Conservation (phyloP, 92 coral and sea anemone genomes). For the Siderastrea siderea region DNA sequence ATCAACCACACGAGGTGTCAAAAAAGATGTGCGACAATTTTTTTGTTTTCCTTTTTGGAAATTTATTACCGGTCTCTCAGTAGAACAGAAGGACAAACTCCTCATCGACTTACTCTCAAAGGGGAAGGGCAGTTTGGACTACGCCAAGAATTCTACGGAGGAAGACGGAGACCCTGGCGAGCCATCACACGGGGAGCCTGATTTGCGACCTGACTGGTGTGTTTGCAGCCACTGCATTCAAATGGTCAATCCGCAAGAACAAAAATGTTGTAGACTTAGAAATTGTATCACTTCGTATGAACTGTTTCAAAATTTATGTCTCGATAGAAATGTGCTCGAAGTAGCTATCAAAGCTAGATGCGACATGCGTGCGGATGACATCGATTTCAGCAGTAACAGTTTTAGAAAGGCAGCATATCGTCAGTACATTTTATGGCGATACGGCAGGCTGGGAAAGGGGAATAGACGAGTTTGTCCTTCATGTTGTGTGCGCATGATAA, state of each 20-base stretch:
- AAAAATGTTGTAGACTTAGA: constrained; percentile 13
- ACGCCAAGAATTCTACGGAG: constrained; percentile 7
- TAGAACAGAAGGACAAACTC: constrained; percentile 16
- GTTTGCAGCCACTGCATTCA: constrained; percentile 24
- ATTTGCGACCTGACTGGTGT: constrained; percentile 27
- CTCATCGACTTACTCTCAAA: constrained; percentile 16
- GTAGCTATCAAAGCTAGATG: constrained; percentile 32
- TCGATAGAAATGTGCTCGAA: constrained; percentile 40
- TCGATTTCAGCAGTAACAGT: constrained; percentile 43
- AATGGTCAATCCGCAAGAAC: constrained; percentile 31
- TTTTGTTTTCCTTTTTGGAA: constrained; percentile 12
- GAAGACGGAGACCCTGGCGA: constrained; percentile 4
- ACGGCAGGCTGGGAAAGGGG: constrained; percentile 61
- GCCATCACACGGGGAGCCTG: background rate
- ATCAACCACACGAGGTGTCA: constrained; percentile 18
- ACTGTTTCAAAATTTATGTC: constrained; percentile 36
- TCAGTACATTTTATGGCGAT: constrained; percentile 64
- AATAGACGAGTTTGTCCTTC: constrained; percentile 71
- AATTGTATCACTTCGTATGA: constrained; percentile 25
- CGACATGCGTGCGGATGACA: constrained; percentile 64
- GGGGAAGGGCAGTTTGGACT: constrained; percentile 35
- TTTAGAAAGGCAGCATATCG: constrained; percentile 64
- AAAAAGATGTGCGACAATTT: constrained; percentile 9
- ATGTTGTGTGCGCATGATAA: constrained; percentile 51
- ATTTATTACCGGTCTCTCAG: constrained; percentile 14